Conservation (phyloP, 2,888 invertebrate genomes). For the Heliconius hortense region DNA sequence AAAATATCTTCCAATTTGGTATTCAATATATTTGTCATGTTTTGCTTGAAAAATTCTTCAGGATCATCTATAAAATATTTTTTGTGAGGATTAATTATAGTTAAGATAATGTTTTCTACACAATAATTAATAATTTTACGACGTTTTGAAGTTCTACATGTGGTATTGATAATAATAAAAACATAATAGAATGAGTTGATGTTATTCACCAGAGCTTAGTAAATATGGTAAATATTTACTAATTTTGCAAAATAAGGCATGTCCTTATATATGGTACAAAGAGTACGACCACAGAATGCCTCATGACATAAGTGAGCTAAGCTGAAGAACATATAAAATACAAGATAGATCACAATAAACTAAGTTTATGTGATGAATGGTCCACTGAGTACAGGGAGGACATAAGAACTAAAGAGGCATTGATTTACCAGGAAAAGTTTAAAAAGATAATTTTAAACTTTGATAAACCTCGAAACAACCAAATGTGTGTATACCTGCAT, state of each 20-base stretch:
- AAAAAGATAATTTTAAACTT: constrained; percentile 23
- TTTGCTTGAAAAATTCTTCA: constrained; percentile 41
- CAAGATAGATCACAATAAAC: constrained; percentile 2
- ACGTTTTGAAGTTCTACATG: background rate
- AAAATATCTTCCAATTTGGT: constrained; percentile 44
- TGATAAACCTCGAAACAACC: constrained; percentile 21
- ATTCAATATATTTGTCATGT: constrained; percentile 39
- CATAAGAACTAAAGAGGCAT: background rate
- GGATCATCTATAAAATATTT: constrained; percentile 42
- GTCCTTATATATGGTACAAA: background rate
- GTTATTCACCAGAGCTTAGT: background rate
- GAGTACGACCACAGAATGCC: background rate
- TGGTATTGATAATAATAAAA: background rate
- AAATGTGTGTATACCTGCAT: constrained; percentile 50
- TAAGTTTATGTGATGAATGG: background rate
- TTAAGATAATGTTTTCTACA: background rate
- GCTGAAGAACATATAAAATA: background rate
- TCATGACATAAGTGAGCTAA: background rate
- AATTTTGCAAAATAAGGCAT: background rate
- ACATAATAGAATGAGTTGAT: background rate
- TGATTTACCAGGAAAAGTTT: constrained; percentile 25
- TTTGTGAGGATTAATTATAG: background rate
- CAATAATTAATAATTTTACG: background rate
- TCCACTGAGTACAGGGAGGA: background rate
- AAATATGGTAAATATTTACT: constrained; percentile 19